These are phyloP conservation scores for Harmothoe impar DNA, from an alignment of 2,888 invertebrate genomes.

Conservation along the genomic window DNA sequence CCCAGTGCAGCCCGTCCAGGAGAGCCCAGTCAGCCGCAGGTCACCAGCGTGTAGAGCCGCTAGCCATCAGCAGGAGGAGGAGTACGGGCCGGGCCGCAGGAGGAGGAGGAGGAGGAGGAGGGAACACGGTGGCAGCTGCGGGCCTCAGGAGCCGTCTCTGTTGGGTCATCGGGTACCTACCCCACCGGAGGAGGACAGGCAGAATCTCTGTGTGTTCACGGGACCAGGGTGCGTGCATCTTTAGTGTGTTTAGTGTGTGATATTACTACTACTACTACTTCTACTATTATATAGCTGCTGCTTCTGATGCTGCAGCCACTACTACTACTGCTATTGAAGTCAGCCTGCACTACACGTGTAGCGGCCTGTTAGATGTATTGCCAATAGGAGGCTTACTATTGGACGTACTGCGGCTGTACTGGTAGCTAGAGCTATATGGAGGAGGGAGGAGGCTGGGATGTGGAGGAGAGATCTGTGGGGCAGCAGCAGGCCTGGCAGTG, in stretches of 20 bases:
- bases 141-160: neutral
- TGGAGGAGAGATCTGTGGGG: too few species aligned
- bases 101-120: conserved; percentile 34
- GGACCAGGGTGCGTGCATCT: conserved; percentile 14
- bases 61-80: neutral
- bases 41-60: neutral
- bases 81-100: neutral
- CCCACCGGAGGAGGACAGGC: conserved; percentile 18
- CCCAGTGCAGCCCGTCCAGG: neutral
- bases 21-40: neutral
- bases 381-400: too few species aligned
- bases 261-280: too few species aligned
- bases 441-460: too few species aligned
- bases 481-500: too few species aligned
- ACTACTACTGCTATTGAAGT: too few species aligned
- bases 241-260: neutral
- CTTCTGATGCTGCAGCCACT: too few species aligned
- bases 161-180: conserved; percentile 39
- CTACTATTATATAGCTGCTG: too few species aligned
- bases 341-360: too few species aligned
- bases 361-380: too few species aligned
- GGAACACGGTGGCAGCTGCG: conserved; percentile 16
- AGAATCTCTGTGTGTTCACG: neutral
- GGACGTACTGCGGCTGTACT: too few species aligned
- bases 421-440: too few species aligned